Percentiles rank a stretch among this genome's conserved stretches.
Evolutionary conservation across 2,888 invertebrate species (phyloP).

Genomic region (Lordiphosa fenestrarum): DNA sequence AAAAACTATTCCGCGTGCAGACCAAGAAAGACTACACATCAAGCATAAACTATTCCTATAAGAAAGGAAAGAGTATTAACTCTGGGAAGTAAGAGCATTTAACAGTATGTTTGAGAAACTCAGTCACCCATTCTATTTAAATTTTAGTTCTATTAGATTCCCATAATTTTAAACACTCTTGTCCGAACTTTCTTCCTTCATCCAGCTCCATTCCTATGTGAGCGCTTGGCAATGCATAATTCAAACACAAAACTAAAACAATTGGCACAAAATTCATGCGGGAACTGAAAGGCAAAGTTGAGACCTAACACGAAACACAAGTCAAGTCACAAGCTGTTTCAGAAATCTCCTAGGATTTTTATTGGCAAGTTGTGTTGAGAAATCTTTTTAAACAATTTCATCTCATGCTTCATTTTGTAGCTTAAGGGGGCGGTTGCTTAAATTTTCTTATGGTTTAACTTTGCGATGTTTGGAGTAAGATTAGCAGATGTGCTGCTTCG

Average conservation of each 20-base stretch:
- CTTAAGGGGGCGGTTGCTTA: slow-evolving; percentile 36
- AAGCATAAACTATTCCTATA: no score
- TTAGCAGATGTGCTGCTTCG: slow-evolving; percentile 38
- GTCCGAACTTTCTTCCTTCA: not conserved
- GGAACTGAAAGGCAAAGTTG: slow-evolving; percentile 33
- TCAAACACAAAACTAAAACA: slow-evolving; percentile 58
- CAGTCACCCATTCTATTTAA: no score
- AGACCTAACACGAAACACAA: slow-evolving; percentile 10
- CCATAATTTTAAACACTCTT: slow-evolving; percentile 1
- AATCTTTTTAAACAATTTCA: slow-evolving; percentile 64
- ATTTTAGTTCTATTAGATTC: not conserved
- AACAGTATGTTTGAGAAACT: not conserved
- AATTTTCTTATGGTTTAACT: slow-evolving; percentile 66
- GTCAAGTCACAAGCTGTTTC: slow-evolving; percentile 36
- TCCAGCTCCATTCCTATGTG: not conserved
- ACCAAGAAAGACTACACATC: no score
- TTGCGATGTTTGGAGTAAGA: slow-evolving; percentile 56
- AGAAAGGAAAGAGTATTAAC: not conserved
- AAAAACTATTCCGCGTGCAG: no score
- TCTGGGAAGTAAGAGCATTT: not conserved
- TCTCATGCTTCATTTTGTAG: slow-evolving; percentile 47
- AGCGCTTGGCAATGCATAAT: slow-evolving; percentile 37
- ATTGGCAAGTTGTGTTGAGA: slow-evolving; percentile 40
- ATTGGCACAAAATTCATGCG: slow-evolving; percentile 43
- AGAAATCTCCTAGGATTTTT: slow-evolving; percentile 45